Evolutionary conservation across 1,140 invertebrate species (phyloP), one percentile per base, ranked within the genome.

Genomic region (Vanessa tameamea): DNA sequence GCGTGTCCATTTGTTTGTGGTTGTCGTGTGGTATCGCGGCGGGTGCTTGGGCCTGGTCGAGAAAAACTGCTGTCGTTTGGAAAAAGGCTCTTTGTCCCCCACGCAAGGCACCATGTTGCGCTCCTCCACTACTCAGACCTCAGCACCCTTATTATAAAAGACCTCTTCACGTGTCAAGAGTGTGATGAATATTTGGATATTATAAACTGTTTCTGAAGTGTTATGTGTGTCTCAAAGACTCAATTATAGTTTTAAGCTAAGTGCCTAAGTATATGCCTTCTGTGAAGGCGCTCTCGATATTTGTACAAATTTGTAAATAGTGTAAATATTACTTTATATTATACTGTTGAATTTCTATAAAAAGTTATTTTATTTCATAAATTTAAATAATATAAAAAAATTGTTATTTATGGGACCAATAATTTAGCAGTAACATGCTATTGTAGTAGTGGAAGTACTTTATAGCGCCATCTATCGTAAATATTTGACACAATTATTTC

Each of bases 1-100:
- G 86, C 78, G 12, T 95, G n/a, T 89, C 97, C 76, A 94, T 97
- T 61, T 95, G 97, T 80, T 94, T 97, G 86, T 95, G 95, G 14
- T 91, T 98, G 37, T 95, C 96, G 15, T 96, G 97, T 47, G 97
- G 97, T 5, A 95, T 97, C 7, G 95, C 97, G 9, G 97, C 97
- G 0, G 97, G 96, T 0, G 95, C 97, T 88, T 98, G 97, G 97
- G 97, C 98, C 50, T 97, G 97, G 96, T 98, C 97, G 1, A 95
- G 96, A 0, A 98, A 98, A 83, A 98, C 97, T 0, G 95, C 97
- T 48, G 93, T 95, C 15, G 96, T 96, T 14, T 98, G 97, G 97
- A 94, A 94, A 67, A 88, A 89, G 73, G 88, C 78, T 84, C 92
- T 75, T 26, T 91, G 86, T 85, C 94, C 72, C 81, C 94, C 83